phyloP scores from a whole-genome alignment of 2,113 vertebrate species.

The Aleadryas rufinucha region DNA sequence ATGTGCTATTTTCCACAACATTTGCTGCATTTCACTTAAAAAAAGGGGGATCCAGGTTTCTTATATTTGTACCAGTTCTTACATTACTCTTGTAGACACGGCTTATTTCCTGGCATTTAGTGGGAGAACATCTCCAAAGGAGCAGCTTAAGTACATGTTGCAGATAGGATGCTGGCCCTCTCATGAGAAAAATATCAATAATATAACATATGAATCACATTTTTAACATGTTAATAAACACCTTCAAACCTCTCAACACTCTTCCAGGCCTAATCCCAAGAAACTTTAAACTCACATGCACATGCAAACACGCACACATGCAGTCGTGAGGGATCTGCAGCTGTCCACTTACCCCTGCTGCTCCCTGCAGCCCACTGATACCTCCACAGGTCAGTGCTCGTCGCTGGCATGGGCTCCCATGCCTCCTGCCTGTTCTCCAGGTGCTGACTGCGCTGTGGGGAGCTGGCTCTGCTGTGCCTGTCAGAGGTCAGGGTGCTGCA shows the following conservation, averaged over 20 bases:
- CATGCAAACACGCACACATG: accelerated
- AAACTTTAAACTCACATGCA: background rate
- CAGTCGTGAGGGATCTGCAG: background rate
- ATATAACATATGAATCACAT: background rate
- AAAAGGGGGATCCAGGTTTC: background rate
- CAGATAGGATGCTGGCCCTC: background rate
- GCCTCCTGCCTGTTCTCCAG: background rate
- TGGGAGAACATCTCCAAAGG: background rate
- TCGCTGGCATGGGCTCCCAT: accelerated
- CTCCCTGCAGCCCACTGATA: background rate
- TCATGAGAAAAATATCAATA: background rate
- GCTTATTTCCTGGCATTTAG: background rate
- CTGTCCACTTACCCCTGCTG: background rate
- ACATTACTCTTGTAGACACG: background rate
- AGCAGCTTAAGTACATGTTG: background rate
- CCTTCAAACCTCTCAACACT: background rate
- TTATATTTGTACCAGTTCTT: background rate
- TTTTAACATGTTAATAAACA: background rate
- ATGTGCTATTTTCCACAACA: background rate
- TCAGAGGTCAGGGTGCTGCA: background rate
- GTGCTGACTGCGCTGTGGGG: accelerated
- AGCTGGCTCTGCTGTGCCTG: accelerated
- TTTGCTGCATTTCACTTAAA: background rate
- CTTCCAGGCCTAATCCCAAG: background rate
- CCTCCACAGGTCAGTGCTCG: accelerated